phyloP scores from a whole-genome alignment of 2,888 invertebrate genomes.

The Melipona bicolor region DNA sequence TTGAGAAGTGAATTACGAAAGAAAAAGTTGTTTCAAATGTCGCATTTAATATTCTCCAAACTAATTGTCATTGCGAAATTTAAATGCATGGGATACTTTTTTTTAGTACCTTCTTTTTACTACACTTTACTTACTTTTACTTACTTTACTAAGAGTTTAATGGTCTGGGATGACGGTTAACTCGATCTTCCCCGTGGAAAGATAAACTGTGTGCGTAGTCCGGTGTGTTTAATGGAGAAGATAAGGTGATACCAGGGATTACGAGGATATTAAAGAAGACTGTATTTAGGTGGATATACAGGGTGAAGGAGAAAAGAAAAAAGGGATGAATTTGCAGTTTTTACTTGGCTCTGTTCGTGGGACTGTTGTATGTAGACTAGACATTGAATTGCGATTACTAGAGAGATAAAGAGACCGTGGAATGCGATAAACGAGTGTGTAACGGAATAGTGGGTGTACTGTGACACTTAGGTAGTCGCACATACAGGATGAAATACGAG shows the following conservation, averaged over 20 bases:
- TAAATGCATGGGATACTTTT: no score
- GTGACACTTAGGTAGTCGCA: constrained; percentile 6
- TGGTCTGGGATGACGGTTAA: background rate
- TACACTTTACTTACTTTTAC: no score
- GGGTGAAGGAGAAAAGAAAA: background rate
- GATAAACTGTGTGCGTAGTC: background rate
- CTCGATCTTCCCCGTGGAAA: background rate
- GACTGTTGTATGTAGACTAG: background rate
- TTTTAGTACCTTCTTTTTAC: no score
- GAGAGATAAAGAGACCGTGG: constrained; percentile 4
- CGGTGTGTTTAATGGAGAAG: background rate
- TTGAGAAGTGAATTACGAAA: no score
- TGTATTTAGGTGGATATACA: background rate
- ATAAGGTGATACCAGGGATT: background rate
- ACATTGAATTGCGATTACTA: background rate
- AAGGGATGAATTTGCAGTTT: background rate
- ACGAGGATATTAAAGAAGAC: background rate
- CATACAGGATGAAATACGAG: background rate
- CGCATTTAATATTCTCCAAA: no score
- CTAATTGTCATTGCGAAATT: no score
- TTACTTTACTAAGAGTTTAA: background rate
- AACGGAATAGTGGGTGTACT: constrained; percentile 7
- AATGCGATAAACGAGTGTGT: constrained; percentile 15
- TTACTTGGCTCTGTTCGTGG: background rate
- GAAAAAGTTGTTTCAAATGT: no score